Evolutionary conservation across 2,888 invertebrate species (phyloP).

Genomic region (Myopa testacea): DNA sequence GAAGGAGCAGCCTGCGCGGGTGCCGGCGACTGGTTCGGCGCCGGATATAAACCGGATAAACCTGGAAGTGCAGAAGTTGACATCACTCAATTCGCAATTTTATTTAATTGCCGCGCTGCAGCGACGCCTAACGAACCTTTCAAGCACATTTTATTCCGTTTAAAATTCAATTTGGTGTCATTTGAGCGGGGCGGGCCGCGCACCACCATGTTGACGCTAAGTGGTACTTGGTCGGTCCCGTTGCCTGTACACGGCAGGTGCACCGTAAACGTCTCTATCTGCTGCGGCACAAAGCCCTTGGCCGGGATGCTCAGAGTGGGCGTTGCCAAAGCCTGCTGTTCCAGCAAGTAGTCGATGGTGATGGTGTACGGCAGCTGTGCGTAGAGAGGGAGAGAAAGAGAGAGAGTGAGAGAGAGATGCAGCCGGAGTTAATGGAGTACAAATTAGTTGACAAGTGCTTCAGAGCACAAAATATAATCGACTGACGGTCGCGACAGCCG

Average conservation of each 20-base stretch:
- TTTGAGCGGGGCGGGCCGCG: constrained; percentile 79
- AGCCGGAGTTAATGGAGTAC: constrained; percentile 56
- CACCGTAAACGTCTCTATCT: constrained; percentile 82
- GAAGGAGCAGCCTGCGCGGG: constrained; percentile 77
- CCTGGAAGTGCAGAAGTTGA: constrained; percentile 54
- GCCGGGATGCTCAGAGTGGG: constrained; percentile 88
- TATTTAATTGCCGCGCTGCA: constrained; percentile 23
- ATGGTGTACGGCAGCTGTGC: constrained; percentile 68
- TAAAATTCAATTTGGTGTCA: constrained; percentile 80
- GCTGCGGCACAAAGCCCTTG: constrained; percentile 82
- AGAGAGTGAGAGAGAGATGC: constrained; percentile 25
- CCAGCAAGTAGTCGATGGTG: constrained; percentile 71
- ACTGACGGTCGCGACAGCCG: neutral
- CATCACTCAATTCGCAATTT: constrained; percentile 12
- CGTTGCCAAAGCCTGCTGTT: constrained; percentile 80
- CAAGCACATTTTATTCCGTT: constrained; percentile 88
- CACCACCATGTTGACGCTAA: constrained; percentile 85
- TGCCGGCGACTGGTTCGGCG: constrained; percentile 79
- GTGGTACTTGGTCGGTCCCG: constrained; percentile 83
- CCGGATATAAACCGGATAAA: constrained; percentile 69
- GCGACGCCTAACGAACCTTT: constrained; percentile 72
- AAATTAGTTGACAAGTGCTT: constrained; percentile 54
- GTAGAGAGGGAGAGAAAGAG: constrained; percentile 9
- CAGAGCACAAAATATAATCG: constrained; percentile 11
- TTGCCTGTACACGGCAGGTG: constrained; percentile 86